phyloP scores from a whole-genome alignment of 23 tunicate species.

The Botrylloides violaceus region DNA sequence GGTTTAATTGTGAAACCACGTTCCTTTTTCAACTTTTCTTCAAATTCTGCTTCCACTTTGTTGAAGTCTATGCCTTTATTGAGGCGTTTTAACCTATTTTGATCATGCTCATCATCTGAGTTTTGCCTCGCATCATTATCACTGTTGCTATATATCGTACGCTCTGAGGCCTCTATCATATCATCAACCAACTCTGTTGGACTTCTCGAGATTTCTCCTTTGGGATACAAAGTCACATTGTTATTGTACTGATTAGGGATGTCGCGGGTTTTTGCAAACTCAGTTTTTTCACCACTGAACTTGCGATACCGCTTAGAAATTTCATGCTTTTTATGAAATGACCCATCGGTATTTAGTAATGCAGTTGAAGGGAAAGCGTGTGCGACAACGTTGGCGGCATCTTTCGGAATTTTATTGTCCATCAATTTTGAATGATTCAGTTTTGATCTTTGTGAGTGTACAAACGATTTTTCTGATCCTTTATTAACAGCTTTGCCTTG shows the following conservation, averaged over 20 bases:
- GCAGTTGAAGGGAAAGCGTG: neutral
- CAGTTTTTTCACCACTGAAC: neutral
- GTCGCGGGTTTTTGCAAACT: neutral
- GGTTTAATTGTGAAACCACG: slow-evolving; percentile 75
- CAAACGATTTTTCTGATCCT: neutral
- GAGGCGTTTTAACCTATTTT: slow-evolving; percentile 27
- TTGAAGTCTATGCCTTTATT: slow-evolving; percentile 72
- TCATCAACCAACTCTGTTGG: neutral
- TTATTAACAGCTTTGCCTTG: neutral
- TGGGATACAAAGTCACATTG: neutral
- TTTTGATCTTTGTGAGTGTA: neutral
- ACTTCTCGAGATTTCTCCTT: neutral
- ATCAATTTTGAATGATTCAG: neutral
- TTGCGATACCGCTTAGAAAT: neutral
- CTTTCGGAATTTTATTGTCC: neutral
- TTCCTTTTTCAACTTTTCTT: slow-evolving; percentile 46
- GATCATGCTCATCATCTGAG: slow-evolving; percentile 91
- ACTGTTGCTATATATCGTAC: neutral
- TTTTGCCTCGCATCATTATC: slow-evolving; percentile 59
- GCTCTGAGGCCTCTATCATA: neutral
- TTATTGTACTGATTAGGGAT: neutral
- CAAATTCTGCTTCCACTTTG: slow-evolving; percentile 70
- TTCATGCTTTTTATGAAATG: neutral
- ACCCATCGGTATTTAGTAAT: neutral
- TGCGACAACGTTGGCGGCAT: neutral